Conservation (phyloP, 2,888 invertebrate species). For the Arge pagana region DNA sequence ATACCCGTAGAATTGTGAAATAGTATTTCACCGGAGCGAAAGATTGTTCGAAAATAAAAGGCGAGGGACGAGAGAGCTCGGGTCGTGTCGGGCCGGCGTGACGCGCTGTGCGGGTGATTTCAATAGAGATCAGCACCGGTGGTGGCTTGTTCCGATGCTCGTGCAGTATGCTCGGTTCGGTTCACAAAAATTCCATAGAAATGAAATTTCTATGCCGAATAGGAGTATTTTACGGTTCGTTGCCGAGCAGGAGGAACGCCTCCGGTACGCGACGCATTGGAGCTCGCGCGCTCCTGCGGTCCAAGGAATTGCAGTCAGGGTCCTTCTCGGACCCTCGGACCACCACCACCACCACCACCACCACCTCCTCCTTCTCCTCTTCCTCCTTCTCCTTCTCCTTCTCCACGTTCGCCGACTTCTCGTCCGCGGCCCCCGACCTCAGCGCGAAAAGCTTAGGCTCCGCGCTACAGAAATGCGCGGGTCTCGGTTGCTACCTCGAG, state of each 20-base stretch:
- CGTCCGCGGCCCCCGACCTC: too few relatives aligned
- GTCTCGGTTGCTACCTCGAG: slow-evolving; percentile 15
- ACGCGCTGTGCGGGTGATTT: background rate
- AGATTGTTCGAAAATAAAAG: slow-evolving; percentile 20
- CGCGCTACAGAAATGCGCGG: slow-evolving; percentile 1
- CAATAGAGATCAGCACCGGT: slow-evolving; percentile 8
- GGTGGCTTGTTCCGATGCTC: slow-evolving; percentile 14
- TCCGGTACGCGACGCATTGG: too few relatives aligned
- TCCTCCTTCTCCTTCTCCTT: slow-evolving; percentile 20
- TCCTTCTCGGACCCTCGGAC: slow-evolving; percentile 13
- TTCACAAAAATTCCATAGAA: slow-evolving; percentile 18
- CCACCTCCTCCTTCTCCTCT: slow-evolving; percentile 25
- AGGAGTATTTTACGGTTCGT: slow-evolving; percentile 12
- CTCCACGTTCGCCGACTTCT: slow-evolving; percentile 18
- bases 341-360: background rate
- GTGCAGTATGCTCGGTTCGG: too few relatives aligned
- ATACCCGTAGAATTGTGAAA: slow-evolving; percentile 20
- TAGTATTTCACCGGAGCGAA: slow-evolving; percentile 16
- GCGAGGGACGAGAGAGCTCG: too few relatives aligned
- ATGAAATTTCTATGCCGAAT: slow-evolving; percentile 12
- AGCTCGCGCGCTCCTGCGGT: too few relatives aligned
- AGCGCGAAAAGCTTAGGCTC: too few relatives aligned
- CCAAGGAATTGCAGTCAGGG: too few relatives aligned
- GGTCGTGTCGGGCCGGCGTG: too few relatives aligned
- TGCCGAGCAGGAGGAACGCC: background rate